Evolutionary conservation across 2,888 invertebrate genomes (phyloP).

Genomic region (Tortricodes alternella): DNA sequence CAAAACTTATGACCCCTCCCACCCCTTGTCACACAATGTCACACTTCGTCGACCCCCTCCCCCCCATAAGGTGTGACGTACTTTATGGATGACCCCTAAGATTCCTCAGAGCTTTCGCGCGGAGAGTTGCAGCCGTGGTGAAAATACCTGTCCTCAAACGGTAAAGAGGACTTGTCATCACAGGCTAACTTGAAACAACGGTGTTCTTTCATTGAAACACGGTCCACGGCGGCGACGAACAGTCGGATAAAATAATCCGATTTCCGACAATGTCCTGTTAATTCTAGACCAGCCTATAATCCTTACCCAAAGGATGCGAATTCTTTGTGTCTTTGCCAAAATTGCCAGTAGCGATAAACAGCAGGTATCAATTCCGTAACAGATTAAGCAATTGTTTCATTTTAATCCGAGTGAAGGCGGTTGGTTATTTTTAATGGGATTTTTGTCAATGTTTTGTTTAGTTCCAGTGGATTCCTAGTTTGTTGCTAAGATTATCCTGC

Average conservation of each 20-base stretch:
- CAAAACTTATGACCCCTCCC: too few species aligned
- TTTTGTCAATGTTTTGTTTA: slow-evolving; percentile 11
- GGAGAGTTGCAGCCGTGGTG: too few species aligned
- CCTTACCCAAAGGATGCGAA: not conserved
- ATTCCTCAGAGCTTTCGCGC: too few species aligned
- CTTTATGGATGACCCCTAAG: too few species aligned
- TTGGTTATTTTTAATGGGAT: slow-evolving; percentile 18
- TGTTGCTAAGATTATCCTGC: slow-evolving; percentile 3
- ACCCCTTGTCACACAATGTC: too few species aligned
- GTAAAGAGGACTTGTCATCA: not conserved
- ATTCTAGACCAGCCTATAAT: slow-evolving; percentile 14
- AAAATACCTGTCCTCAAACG: too few species aligned
- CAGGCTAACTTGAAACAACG: not conserved
- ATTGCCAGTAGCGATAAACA: slow-evolving; percentile 26
- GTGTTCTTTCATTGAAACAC: slow-evolving; percentile 14
- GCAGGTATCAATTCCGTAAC: slow-evolving; percentile 2
- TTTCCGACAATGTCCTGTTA: slow-evolving; percentile 4
- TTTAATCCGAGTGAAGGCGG: not conserved
- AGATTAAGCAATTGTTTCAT: slow-evolving; percentile 17
- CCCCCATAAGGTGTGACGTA: too few species aligned
- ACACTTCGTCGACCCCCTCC: too few species aligned
- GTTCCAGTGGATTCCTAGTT: not conserved
- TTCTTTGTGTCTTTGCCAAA: slow-evolving; percentile 18
- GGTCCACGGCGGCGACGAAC: slow-evolving; percentile 6
- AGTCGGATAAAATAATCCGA: slow-evolving; percentile 15